Base-by-base conservation (phyloP, 2,797 vertebrate species). In the Macrochelys suwanniensis region DNA sequence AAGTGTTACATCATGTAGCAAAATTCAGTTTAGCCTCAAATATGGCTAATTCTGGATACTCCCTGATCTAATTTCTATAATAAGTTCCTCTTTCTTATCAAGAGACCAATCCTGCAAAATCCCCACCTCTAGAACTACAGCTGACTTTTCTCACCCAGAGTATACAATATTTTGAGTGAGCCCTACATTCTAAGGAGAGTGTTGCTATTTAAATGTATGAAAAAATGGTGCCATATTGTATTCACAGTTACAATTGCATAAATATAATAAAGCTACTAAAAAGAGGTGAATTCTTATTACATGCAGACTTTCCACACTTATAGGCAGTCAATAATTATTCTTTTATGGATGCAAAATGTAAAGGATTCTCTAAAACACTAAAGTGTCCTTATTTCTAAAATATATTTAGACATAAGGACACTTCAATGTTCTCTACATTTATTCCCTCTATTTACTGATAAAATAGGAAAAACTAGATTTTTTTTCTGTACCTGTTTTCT, bases 151-250 rank as follows among this genome's bases (percentile, higher is more conserved):
- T 82, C 82, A 89, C 53, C 65, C 80, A 91, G 57, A 76, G 37
- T 53, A 93, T 80, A 88, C 89, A 84, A 61, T 47, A n/a, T 82
- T 89, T 84, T 89, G 47, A 95, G 49, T 84, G 56, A 84, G 9
- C 65, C 65, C 65, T 71, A n/a, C 9, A 51, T 82, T 94, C 68
- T 95, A 91, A 85, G 84, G 68, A 51, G 45, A 92, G 61, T 78
- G 54, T 42, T 93, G 85, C 88, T 88, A 89, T 88, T 86, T 82
- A 81, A 94, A 76, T 89, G 80, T 79, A 50, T 5, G 57, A 33
- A 13, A 84, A 71, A 92, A 89, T 88, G 88, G 83, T 93, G 90
- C 56, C 19, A 68, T n/a, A 91, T 87, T 93, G 81, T 80, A 95
- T 33, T 88, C 49, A 82, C 85, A 86, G 45, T 56, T 94, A 59